Conservation (phyloP, 64 coral and sea anemone species). For the Orbicella faveolata region DNA sequence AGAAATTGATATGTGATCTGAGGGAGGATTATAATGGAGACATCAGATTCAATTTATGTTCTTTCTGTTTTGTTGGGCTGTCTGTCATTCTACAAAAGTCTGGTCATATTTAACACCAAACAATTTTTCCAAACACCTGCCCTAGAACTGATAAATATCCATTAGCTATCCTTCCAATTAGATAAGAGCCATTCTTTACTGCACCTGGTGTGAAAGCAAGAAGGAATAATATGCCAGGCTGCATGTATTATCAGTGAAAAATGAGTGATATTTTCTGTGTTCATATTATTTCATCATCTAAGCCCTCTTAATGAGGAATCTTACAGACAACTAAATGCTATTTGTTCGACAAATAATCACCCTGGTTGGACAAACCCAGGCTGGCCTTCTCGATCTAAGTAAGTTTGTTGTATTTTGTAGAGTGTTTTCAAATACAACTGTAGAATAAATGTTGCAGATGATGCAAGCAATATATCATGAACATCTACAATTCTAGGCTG, state of each 20-base stretch:
- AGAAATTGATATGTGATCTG: not conserved
- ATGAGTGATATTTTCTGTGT: slow-evolving; percentile 28
- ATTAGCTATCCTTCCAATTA: slow-evolving; percentile 31
- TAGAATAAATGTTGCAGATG: not conserved
- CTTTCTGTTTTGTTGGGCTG: not conserved
- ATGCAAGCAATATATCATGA: not conserved
- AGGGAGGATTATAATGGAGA: not conserved
- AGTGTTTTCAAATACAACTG: not conserved
- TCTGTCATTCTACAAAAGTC: not conserved
- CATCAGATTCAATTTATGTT: not conserved
- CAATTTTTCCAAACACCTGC: slow-evolving; percentile 19
- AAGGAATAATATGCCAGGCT: not conserved
- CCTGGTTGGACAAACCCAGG: slow-evolving; percentile 60
- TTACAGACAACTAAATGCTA: slow-evolving; percentile 53
- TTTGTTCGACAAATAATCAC: slow-evolving; percentile 89
- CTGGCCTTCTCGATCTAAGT: slow-evolving; percentile 59
- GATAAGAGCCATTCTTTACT: slow-evolving; percentile 18
- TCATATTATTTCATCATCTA: slow-evolving; percentile 7
- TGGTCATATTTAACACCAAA: not conserved
- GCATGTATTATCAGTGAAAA: slow-evolving; percentile 48
- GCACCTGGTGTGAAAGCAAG: slow-evolving; percentile 15
- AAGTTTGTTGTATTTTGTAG: slow-evolving; percentile 38
- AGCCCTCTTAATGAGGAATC: slow-evolving; percentile 2
- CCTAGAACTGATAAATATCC: slow-evolving; percentile 3
- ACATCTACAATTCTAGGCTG: not conserved